Percentiles rank a stretch among this genome's conserved stretches.
These are phyloP conservation scores for Apoda limacodes DNA, from an alignment of 2,888 invertebrate species.

Conservation along the genomic window DNA sequence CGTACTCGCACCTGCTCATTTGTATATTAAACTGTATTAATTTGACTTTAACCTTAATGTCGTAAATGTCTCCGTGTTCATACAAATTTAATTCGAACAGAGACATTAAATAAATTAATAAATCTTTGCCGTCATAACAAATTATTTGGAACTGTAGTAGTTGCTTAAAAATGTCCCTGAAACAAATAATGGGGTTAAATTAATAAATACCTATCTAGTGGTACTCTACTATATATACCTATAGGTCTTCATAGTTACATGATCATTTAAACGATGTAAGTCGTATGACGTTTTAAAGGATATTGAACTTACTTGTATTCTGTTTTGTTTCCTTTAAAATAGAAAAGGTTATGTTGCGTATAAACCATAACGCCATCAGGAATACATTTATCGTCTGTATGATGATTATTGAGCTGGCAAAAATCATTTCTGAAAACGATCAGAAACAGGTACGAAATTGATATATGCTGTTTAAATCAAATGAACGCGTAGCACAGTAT, in stretches of 20 bases:
- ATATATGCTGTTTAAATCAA: too few species aligned
- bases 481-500: too few species aligned
- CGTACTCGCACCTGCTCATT: background rate
- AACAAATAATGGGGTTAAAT: conserved; percentile 16
- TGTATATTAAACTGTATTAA: background rate
- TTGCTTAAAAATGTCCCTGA: conserved; percentile 24
- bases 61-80: conserved; percentile 2
- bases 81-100: conserved; percentile 16
- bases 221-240: background rate
- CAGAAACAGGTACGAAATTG: too few species aligned
- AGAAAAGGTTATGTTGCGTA: conserved; percentile 30
- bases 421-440: conserved; percentile 49
- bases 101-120: conserved; percentile 38
- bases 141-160: conserved; percentile 32
- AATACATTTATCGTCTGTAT: conserved; percentile 34
- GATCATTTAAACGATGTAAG: too few species aligned
- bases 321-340: conserved; percentile 25
- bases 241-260: background rate
- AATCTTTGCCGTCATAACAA: conserved; percentile 46
- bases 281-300: background rate
- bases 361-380: conserved; percentile 39
- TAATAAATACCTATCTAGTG: background rate
- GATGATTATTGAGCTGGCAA: conserved; percentile 42
- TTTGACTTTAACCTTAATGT: background rate
- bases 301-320: background rate